Evolutionary conservation across 2,797 vertebrate genomes (phyloP).

Genomic region (Hemibagrus guttatus): DNA sequence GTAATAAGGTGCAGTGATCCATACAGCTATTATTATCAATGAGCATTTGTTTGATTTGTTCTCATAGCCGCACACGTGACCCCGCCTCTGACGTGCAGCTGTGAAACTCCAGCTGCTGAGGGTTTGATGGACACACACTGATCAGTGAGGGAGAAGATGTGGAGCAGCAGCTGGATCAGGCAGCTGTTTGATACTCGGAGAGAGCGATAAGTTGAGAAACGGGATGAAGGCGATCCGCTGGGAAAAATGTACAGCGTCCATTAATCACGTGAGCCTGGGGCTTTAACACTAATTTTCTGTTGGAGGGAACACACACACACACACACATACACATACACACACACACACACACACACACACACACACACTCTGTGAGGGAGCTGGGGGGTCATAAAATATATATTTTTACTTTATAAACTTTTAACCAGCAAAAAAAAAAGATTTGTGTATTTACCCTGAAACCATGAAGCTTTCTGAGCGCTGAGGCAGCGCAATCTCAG

Average conservation of each 20-base stretch:
- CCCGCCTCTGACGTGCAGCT: neutral
- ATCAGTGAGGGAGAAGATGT: conserved; percentile 20
- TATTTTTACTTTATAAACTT: too few species aligned
- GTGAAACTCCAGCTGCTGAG: neutral
- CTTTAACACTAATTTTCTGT: neutral
- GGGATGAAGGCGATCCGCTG: neutral
- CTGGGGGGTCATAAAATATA: too few species aligned
- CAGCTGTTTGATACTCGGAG: conserved; percentile 24
- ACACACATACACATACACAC: too few species aligned
- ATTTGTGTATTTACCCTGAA: neutral
- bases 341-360: too few species aligned
- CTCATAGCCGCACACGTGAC: neutral
- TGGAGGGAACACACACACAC: neutral
- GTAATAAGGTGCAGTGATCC: neutral
- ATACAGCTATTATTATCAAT: neutral
- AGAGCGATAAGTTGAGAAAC: neutral
- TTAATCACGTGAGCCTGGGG: conserved; percentile 23
- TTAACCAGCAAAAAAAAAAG: too few species aligned
- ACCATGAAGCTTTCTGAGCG: neutral
- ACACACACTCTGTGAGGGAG: too few species aligned
- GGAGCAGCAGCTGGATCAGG: conserved; percentile 49
- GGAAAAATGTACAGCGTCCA: neutral
- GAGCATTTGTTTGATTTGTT: neutral
- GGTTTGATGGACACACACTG: neutral
- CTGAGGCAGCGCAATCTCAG: neutral